Percentiles rank a stretch among this genome's conserved stretches.
These are phyloP conservation scores for Anadara kagoshimensis DNA, from an alignment of 1,140 invertebrate genomes.

Conservation along the genomic window DNA sequence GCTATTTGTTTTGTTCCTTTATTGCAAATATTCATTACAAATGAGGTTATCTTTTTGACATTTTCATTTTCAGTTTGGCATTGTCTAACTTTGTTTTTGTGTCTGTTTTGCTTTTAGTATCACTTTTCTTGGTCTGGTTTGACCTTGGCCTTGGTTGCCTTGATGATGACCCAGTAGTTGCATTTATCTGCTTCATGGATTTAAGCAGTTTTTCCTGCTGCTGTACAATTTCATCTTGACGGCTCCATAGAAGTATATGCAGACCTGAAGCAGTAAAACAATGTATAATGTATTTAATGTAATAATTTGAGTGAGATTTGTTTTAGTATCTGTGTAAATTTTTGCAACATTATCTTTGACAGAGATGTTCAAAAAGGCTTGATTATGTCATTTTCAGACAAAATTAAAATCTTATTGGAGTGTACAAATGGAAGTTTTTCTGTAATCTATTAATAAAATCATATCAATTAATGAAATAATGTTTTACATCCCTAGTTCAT, in stretches of 20 bases:
- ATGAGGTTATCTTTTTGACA: conserved; percentile 6
- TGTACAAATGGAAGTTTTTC: no score
- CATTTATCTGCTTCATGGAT: conserved; percentile 20
- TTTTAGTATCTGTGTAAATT: no score
- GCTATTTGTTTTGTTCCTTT: no score
- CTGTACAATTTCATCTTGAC: conserved; percentile 35
- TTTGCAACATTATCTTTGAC: no score
- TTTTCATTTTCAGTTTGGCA: conserved; percentile 30
- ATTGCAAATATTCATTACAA: no score
- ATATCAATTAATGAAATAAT: no score
- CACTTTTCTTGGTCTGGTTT: conserved; percentile 19
- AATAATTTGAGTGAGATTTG: no score
- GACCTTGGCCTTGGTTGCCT: conserved; percentile 10
- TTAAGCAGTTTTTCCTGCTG: conserved; percentile 35
- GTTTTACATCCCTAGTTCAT: no score
- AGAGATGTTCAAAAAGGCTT: no score
- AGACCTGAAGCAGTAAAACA: conserved; percentile 28
- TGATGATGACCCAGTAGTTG: background rate
- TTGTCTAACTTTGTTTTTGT: conserved; percentile 30
- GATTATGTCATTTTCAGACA: no score
- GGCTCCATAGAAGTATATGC: conserved; percentile 43
- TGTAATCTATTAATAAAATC: no score
- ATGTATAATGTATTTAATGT: background rate
- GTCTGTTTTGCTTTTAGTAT: conserved; percentile 13
- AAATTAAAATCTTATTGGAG: no score